Evolutionary conservation across 2,797 vertebrate genomes (phyloP).

Genomic region (Phrynocephalus vlangalii): DNA sequence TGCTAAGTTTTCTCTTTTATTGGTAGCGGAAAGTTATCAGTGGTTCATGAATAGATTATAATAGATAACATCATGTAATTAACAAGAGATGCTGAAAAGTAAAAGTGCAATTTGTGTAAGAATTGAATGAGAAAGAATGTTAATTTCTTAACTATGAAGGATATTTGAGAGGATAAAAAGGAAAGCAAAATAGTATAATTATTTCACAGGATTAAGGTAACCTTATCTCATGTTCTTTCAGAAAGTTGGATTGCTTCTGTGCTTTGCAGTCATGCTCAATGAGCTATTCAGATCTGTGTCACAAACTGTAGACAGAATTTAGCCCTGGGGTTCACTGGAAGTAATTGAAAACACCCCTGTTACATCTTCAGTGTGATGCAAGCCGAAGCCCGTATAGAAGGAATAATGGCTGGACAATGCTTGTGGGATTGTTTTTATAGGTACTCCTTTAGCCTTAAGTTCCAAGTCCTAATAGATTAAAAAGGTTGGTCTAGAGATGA

Average conservation of each 20-base stretch:
- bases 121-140: constrained; percentile 88
- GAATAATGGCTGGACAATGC: not conserved
- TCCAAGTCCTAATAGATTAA: not conserved
- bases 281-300: constrained; percentile 70
- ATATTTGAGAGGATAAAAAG: constrained; percentile 90
- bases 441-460: not conserved
- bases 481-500: not conserved
- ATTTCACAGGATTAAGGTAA: constrained; percentile 90
- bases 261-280: constrained; percentile 79
- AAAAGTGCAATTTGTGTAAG: constrained; percentile 88
- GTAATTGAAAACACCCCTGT: constrained; percentile 49
- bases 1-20: constrained; percentile 85
- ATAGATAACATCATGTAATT: constrained; percentile 97
- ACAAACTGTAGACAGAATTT: constrained; percentile 60
- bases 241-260: constrained; percentile 76
- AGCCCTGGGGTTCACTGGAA: constrained; percentile 21
- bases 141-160: constrained; percentile 92
- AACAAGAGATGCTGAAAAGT: constrained; percentile 90
- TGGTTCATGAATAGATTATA: constrained; percentile 92
- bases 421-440: not conserved
- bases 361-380: constrained; percentile 44
- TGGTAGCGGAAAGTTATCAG: constrained; percentile 84
- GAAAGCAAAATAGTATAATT: constrained; percentile 86
- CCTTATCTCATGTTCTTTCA: constrained; percentile 86
- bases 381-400: constrained; percentile 22